phyloP scores from a whole-genome alignment of 2,797 vertebrate genomes.

The Ctenochaetus hawaiiensis region DNA sequence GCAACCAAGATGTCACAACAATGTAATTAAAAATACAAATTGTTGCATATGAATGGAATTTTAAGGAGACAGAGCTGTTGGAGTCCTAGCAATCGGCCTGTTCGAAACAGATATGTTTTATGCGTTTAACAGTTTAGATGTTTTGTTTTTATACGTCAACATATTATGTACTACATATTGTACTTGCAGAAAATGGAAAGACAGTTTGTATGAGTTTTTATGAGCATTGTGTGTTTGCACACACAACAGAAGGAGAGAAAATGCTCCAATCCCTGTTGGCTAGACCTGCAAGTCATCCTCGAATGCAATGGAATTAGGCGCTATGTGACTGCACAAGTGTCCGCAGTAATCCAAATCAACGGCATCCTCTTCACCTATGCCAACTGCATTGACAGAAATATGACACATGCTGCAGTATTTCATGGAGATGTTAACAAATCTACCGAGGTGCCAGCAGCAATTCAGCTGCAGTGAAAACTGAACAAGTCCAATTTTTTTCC shows the following conservation, averaged over 20 bases:
- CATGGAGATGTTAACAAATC: conserved; percentile 22
- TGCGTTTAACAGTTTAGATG: no score
- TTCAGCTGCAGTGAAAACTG: conserved; percentile 8
- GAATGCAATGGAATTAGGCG: conserved; percentile 23
- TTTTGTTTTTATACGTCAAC: no score
- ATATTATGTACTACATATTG: background rate
- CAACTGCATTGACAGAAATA: conserved; percentile 37
- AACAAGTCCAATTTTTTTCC: background rate
- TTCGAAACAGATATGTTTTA: no score
- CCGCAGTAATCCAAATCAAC: conserved; percentile 30
- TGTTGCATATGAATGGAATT: no score
- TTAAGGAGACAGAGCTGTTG: no score
- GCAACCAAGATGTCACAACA: no score
- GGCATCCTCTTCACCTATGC: conserved; percentile 17
- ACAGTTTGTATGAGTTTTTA: background rate
- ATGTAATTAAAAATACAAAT: no score
- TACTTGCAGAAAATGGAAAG: background rate
- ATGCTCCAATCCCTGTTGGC: conserved; percentile 7
- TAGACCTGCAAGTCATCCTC: conserved; percentile 18
- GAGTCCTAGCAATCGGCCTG: no score
- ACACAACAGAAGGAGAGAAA: conserved; percentile 15
- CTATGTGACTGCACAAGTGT: conserved; percentile 19
- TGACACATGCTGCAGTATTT: conserved; percentile 23
- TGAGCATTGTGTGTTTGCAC: background rate
- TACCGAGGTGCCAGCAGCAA: background rate